Evolutionary conservation across 2,113 vertebrate species (phyloP), one percentile per base, ranked within the genome.

Genomic region (Caranx ignobilis): DNA sequence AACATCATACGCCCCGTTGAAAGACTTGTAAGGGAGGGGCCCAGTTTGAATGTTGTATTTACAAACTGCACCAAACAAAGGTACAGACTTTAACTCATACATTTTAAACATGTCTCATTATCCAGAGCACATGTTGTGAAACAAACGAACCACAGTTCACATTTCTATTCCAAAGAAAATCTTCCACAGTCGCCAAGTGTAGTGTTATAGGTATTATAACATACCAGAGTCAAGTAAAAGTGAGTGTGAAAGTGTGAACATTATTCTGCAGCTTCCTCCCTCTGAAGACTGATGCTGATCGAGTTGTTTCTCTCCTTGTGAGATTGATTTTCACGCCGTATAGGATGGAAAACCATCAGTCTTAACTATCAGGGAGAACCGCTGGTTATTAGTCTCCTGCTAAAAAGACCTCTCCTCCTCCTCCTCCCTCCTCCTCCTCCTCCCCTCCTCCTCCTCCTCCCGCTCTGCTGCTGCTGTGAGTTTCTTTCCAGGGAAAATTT

Each of bases 401-500:
- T 63, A 21, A 56, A 56, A 77, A 81, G 54, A 71, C 18, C 77
- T 83, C 68, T 48, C 18, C 82, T 59, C 18, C 84, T 59, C 45
- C 74, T 74, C 82, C 82, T 59, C 18, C 84, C 56, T 26, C 26
- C 26, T 26, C 26, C 26, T n/a, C n/a, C n/a, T n/a, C n/a, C n/a
- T n/a, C 26, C 1, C 26, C 26, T 26, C 26, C 26, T 26, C 26
- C 26, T 26, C 26, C 26, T 26, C 26, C 82, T 59, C 18, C 84
- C 56, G 50, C 74, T 74, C 82, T 56, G 47, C 81, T 76, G 77
- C 26, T 26, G 26, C 26, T 26, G 71, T 37, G 68, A 64, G 48
- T 79, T 72, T 74, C 41, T 90, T 84, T 87, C 82, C 87, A 71
- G 74, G 31, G 57, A 19, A 19, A 31, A 45, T 55, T 86, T 79